Evolutionary conservation across 2,888 invertebrate species (phyloP).

Genomic region (Arge pagana): DNA sequence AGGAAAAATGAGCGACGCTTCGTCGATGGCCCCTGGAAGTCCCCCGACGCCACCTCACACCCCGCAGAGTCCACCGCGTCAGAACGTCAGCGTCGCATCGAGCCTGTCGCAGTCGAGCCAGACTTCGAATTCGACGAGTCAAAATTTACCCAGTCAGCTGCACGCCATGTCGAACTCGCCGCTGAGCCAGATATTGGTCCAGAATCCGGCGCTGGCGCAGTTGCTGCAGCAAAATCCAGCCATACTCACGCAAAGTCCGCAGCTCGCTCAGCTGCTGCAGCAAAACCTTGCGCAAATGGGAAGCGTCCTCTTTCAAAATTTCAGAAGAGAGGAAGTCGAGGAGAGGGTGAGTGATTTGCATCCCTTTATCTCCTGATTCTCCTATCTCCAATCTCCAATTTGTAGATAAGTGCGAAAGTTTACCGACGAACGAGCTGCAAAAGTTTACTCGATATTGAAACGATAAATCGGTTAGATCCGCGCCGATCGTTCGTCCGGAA

Average conservation of each 20-base stretch:
- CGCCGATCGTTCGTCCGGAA: too few relatives aligned
- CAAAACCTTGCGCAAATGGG: conserved; percentile 56
- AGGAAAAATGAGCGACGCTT: conserved; percentile 53
- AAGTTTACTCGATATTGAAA: too few relatives aligned
- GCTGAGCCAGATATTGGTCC: conserved; percentile 50
- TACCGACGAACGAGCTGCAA: too few relatives aligned
- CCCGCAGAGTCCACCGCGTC: conserved; percentile 54
- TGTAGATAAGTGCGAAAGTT: too few relatives aligned
- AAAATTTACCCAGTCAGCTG: conserved; percentile 35
- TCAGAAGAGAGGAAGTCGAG: conserved; percentile 47
- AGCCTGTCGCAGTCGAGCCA: conserved; percentile 46
- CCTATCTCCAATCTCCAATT: not conserved
- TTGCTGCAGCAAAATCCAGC: conserved; percentile 53
- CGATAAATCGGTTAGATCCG: too few relatives aligned
- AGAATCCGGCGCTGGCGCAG: conserved; percentile 53
- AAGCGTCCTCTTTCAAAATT: conserved; percentile 47
- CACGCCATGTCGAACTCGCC: conserved; percentile 45
- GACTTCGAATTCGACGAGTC: conserved; percentile 42
- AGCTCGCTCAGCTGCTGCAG: conserved; percentile 52
- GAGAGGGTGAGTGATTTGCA: conserved; percentile 46
- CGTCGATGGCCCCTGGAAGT: conserved; percentile 55
- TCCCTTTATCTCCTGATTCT: not conserved
- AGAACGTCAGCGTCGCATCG: conserved; percentile 39
- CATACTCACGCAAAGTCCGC: conserved; percentile 52
- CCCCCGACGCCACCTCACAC: conserved; percentile 56